These are phyloP conservation scores for Eupithecia exiguata DNA, from an alignment of 2,888 invertebrate genomes.

Conservation along the genomic window DNA sequence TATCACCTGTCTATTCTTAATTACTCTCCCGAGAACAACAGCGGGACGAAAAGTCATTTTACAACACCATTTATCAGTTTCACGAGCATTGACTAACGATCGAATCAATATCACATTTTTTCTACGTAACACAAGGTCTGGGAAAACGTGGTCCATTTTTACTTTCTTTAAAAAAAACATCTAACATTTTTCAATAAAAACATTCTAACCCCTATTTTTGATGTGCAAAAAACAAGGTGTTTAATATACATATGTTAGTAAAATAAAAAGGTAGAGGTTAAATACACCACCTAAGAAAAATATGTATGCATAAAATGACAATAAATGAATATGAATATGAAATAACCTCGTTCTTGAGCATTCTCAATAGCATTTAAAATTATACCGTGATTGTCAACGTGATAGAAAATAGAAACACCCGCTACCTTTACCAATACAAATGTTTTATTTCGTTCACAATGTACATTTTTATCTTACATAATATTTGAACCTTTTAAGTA, in stretches of 20 bases:
- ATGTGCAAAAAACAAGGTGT: not conserved
- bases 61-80: conserved; percentile 60
- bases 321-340: too few relatives aligned
- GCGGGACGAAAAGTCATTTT: conserved; percentile 59
- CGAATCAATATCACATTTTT: not conserved
- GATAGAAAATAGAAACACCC: too few relatives aligned
- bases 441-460: too few relatives aligned
- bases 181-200: too few relatives aligned
- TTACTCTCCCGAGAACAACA: conserved; percentile 43
- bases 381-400: not conserved
- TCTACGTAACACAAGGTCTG: too few relatives aligned
- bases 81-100: not conserved
- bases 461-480: too few relatives aligned
- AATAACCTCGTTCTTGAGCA: not conserved
- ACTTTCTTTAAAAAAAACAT: too few relatives aligned
- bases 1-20: conserved; percentile 43
- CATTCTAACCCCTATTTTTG: not conserved
- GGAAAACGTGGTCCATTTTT: too few relatives aligned
- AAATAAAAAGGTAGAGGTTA: not conserved
- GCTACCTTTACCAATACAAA: too few relatives aligned
- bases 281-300: too few relatives aligned
- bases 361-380: not conserved
- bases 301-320: too few relatives aligned
- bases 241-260: not conserved
- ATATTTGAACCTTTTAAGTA: too few relatives aligned